Evolutionary conservation across 2,888 invertebrate genomes (phyloP).

Genomic region (Malacosoma neustria): DNA sequence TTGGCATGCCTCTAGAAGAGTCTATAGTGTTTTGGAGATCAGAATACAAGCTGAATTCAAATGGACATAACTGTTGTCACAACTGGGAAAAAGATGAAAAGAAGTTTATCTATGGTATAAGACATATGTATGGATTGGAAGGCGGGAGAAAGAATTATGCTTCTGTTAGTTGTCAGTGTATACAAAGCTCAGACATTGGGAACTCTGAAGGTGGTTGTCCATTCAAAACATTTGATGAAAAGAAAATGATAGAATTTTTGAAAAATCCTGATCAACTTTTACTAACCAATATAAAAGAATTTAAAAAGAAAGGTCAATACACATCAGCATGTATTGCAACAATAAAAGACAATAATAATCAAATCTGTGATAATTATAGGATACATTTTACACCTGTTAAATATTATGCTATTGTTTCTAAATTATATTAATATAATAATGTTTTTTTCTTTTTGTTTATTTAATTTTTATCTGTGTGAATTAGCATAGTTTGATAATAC

Average conservation of each 20-base stretch:
- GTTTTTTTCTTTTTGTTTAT: background rate
- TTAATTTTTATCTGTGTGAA: no score
- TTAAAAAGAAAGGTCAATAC: constrained; percentile 31
- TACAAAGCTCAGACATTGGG: constrained; percentile 70
- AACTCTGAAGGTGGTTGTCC: constrained; percentile 78
- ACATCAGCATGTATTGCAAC: constrained; percentile 41
- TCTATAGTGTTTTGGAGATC: constrained; percentile 78
- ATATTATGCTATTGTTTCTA: constrained; percentile 33
- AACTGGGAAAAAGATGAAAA: constrained; percentile 77
- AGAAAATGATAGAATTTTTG: constrained; percentile 46
- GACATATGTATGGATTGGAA: constrained; percentile 83
- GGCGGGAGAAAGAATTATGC: constrained; percentile 77
- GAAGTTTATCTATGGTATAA: constrained; percentile 79
- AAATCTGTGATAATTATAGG: constrained; percentile 34
- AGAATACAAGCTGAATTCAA: constrained; percentile 74
- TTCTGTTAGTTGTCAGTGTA: constrained; percentile 72
- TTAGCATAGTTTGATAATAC: no score
- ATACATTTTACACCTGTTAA: constrained; percentile 58
- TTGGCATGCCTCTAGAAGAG: constrained; percentile 79
- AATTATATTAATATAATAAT: constrained; percentile 6
- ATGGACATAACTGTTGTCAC: constrained; percentile 72
- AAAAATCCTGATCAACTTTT: constrained; percentile 22
- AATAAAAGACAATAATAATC: constrained; percentile 20
- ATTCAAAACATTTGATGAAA: constrained; percentile 72
- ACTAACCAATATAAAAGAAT: constrained; percentile 38